phyloP scores from a whole-genome alignment of 2,888 invertebrate species.

The Eubasilissa splendida region DNA sequence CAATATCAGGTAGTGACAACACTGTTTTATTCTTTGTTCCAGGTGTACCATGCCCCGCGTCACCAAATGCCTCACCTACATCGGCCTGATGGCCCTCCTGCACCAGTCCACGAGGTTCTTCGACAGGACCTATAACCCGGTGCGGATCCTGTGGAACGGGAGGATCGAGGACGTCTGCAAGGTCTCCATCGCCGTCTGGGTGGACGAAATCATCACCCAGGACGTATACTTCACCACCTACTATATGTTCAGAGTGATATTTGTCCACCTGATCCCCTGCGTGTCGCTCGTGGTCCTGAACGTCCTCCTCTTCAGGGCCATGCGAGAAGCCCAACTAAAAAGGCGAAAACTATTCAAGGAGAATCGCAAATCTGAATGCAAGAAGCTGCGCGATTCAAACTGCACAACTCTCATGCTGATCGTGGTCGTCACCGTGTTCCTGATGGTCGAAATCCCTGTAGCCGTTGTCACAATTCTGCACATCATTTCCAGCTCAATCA shows the following conservation, averaged over 20 bases:
- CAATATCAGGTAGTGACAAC: neutral
- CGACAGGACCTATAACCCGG: slow-evolving; percentile 77
- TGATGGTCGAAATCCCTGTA: slow-evolving; percentile 87
- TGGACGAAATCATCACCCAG: slow-evolving; percentile 75
- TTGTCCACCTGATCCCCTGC: slow-evolving; percentile 94
- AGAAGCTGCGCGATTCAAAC: slow-evolving; percentile 83
- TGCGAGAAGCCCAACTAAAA: slow-evolving; percentile 87
- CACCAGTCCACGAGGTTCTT: slow-evolving; percentile 90
- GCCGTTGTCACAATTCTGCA: slow-evolving; percentile 88
- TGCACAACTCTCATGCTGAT: slow-evolving; percentile 92
- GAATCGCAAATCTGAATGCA: slow-evolving; percentile 85
- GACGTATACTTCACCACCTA: slow-evolving; percentile 88
- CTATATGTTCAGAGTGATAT: slow-evolving; percentile 89
- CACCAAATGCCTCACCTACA: slow-evolving; percentile 83
- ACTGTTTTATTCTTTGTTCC: slow-evolving; percentile 51
- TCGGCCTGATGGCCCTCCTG: slow-evolving; percentile 83
- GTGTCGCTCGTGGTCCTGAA: slow-evolving; percentile 91
- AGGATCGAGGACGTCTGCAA: slow-evolving; percentile 79
- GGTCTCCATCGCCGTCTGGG: slow-evolving; percentile 80
- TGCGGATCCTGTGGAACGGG: slow-evolving; percentile 80
- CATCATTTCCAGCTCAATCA: slow-evolving; percentile 83
- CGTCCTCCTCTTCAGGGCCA: slow-evolving; percentile 87
- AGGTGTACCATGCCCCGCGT: slow-evolving; percentile 82
- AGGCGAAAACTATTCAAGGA: slow-evolving; percentile 84
- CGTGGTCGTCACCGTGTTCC: slow-evolving; percentile 88